Percentiles rank a stretch among this genome's conserved stretches.
phyloP scores from a whole-genome alignment of 2,888 invertebrate genomes.

The Acholoe squamosa region DNA sequence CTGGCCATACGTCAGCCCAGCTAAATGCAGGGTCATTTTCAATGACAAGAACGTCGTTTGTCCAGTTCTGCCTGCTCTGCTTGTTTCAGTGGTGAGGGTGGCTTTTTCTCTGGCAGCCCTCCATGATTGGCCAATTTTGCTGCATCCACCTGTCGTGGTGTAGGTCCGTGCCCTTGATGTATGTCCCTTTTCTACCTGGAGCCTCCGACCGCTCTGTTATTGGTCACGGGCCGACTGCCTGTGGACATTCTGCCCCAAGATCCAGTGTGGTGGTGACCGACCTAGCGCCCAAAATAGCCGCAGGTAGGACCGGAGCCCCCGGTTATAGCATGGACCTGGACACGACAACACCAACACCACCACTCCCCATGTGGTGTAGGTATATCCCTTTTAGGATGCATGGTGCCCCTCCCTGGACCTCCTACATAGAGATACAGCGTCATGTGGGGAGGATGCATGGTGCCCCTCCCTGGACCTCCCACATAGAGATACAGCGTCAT shows the following conservation, averaged over 20 bases:
- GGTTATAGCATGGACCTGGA: background rate
- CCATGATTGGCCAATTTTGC: slow-evolving; percentile 15
- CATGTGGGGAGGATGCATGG: no score
- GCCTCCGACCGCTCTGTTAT: background rate
- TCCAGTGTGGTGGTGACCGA: background rate
- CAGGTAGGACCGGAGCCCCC: background rate
- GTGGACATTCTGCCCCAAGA: background rate
- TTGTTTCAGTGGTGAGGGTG: background rate
- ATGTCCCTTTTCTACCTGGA: background rate
- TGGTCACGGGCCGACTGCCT: background rate
- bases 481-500: no score
- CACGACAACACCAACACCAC: no score
- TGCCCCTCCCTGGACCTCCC: no score
- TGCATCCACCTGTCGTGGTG: background rate
- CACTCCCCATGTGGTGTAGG: no score
- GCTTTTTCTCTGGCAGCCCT: background rate
- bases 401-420: no score
- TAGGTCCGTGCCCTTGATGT: background rate
- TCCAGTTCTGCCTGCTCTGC: background rate
- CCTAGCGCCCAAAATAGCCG: background rate
- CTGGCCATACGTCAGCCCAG: background rate
- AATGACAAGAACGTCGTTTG: background rate
- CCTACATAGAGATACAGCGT: no score
- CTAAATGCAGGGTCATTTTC: slow-evolving; percentile 19
- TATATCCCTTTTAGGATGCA: no score